A percentile compares a stretch with the other conserved stretches of the same genome.
Conservation (phyloP, 2,113 vertebrate genomes). For the Dipodomys stephensi region DNA sequence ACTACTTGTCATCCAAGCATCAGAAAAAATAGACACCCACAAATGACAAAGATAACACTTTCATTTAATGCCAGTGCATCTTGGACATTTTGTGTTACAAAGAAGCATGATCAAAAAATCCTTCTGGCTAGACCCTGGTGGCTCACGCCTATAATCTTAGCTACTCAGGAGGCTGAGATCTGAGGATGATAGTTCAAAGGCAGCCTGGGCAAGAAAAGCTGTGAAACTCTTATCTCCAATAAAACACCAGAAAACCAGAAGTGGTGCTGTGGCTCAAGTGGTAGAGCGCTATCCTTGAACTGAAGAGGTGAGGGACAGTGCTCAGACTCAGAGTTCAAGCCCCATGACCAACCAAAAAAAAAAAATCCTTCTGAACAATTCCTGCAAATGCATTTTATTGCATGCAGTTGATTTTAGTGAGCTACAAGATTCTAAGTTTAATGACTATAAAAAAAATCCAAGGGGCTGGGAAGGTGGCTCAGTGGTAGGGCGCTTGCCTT, state of each 20-base stretch:
- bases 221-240: too few relatives aligned
- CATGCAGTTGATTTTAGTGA: not conserved
- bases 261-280: too few relatives aligned
- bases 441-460: slow-evolving; percentile 3
- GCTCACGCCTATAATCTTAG: too few relatives aligned
- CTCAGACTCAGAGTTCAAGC: too few relatives aligned
- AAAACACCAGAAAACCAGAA: too few relatives aligned
- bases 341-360: not conserved
- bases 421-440: slow-evolving; percentile 48
- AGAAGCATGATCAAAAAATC: not conserved
- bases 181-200: too few relatives aligned
- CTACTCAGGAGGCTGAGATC: too few relatives aligned
- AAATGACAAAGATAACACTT: not conserved
- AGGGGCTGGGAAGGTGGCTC: too few relatives aligned
- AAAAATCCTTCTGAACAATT: slow-evolving; percentile 33
- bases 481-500: too few relatives aligned
- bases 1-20: not conserved
- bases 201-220: too few relatives aligned
- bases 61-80: not conserved
- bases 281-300: too few relatives aligned
- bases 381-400: slow-evolving; percentile 16
- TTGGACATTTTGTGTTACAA: not conserved
- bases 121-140: not conserved
- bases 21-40: not conserved
- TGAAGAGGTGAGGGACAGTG: too few relatives aligned